phyloP scores from a whole-genome alignment of 2,888 invertebrate species.

The Phortica magna region DNA sequence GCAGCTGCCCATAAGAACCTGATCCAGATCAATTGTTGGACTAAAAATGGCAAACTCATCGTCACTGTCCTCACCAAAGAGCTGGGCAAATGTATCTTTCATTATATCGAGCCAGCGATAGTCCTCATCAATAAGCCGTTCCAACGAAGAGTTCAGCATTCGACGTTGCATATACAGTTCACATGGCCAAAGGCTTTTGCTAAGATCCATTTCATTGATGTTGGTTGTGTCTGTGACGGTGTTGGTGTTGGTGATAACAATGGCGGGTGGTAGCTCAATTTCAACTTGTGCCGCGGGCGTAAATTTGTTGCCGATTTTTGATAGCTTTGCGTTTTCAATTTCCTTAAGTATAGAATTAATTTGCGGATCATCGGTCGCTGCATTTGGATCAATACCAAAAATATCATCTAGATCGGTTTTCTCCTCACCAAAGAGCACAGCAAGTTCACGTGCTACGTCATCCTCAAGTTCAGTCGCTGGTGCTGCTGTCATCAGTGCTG shows the following conservation, averaged over 20 bases:
- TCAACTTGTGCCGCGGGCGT: neutral
- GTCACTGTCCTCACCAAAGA: conserved; percentile 76
- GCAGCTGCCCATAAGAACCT: conserved; percentile 71
- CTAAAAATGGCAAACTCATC: conserved; percentile 73
- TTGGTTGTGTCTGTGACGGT: neutral
- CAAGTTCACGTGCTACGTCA: conserved; percentile 66
- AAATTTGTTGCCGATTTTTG: neutral
- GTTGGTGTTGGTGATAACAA: conserved; percentile 15
- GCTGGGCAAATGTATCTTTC: conserved; percentile 61
- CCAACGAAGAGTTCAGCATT: conserved; percentile 61
- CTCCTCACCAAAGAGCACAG: conserved; percentile 68
- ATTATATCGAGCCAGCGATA: conserved; percentile 70
- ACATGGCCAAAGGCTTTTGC: conserved; percentile 74
- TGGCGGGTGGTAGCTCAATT: neutral
- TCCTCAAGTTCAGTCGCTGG: conserved; percentile 53
- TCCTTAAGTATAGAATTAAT: conserved; percentile 63
- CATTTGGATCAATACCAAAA: conserved; percentile 68
- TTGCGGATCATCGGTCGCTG: conserved; percentile 61
- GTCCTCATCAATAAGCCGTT: conserved; percentile 66
- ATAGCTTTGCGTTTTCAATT: conserved; percentile 54
- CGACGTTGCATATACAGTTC: conserved; percentile 71
- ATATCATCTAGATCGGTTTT: conserved; percentile 70
- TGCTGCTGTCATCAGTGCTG: neutral
- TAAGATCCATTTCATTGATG: conserved; percentile 52
- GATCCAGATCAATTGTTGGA: conserved; percentile 73